Evolutionary conservation across 2,113 vertebrate genomes (phyloP).

Genomic region (Antennarius striatus): DNA sequence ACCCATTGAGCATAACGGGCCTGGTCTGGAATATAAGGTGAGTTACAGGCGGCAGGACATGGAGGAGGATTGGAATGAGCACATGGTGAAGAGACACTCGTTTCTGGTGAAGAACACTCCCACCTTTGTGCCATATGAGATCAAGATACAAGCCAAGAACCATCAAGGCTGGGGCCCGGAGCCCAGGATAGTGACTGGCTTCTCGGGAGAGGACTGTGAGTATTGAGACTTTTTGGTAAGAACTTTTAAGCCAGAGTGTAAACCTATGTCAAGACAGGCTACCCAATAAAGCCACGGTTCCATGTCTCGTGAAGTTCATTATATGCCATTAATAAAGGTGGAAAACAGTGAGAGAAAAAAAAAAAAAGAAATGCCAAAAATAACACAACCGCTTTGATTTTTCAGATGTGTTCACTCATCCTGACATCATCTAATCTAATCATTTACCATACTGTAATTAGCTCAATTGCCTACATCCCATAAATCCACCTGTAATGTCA

Average conservation of each 20-base stretch:
- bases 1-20: conserved; percentile 88
- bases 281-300: too few relatives aligned
- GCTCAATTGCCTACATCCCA: too few relatives aligned
- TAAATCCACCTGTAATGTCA: too few relatives aligned
- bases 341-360: too few relatives aligned
- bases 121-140: conserved; percentile 91
- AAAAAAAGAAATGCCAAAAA: too few relatives aligned
- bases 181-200: conserved; percentile 82
- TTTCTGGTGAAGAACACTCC: conserved; percentile 86
- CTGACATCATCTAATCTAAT: too few relatives aligned
- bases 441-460: too few relatives aligned
- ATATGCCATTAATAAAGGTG: too few relatives aligned
- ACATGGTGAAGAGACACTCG: conserved; percentile 87
- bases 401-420: too few relatives aligned
- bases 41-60: conserved; percentile 85
- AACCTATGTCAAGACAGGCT: too few relatives aligned
- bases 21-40: conserved; percentile 91
- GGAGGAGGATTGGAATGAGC: conserved; percentile 85
- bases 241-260: background rate
- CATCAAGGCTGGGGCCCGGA: conserved; percentile 86
- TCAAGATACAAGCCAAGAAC: conserved; percentile 91
- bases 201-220: conserved; percentile 96
- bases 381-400: too few relatives aligned
- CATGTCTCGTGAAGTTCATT: too few relatives aligned
- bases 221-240: conserved; percentile 22